Percentiles rank a stretch among this genome's conserved stretches.
phyloP scores from a whole-genome alignment of 1,140 invertebrate species.

The Drosophila watanabei region DNA sequence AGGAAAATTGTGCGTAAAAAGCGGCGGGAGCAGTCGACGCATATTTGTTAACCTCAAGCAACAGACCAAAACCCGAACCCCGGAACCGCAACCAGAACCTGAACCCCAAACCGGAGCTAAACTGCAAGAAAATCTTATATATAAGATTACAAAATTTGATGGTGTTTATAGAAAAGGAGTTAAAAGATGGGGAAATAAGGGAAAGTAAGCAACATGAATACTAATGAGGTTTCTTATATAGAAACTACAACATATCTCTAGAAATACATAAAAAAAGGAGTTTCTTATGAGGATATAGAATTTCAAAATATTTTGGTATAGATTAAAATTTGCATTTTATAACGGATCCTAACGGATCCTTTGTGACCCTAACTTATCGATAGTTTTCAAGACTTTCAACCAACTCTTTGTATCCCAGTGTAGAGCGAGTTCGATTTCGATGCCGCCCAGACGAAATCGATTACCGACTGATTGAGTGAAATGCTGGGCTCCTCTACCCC shows the following conservation, averaged over 20 bases:
- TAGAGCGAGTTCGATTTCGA: constrained; percentile 41
- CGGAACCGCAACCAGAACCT: constrained; percentile 32
- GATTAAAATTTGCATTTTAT: too few species aligned
- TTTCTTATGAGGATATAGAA: not conserved
- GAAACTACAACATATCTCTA: not conserved
- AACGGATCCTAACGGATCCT: not conserved
- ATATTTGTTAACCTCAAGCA: constrained; percentile 81
- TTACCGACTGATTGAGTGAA: constrained; percentile 78
- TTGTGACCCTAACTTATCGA: not conserved
- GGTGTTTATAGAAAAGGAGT: not conserved
- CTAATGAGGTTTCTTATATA: not conserved
- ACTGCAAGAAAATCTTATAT: constrained; percentile 3
- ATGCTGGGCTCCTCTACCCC: constrained; percentile 16
- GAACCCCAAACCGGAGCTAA: constrained; percentile 21
- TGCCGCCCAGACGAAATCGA: constrained; percentile 74
- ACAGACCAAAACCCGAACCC: constrained; percentile 48
- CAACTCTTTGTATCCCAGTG: constrained; percentile 1
- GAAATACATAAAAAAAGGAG: not conserved
- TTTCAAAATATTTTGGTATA: not conserved
- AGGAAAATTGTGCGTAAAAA: constrained; percentile 83
- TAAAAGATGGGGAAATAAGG: not conserved
- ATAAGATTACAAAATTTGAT: not conserved
- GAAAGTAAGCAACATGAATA: not conserved
- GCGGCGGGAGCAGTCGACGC: constrained; percentile 43
- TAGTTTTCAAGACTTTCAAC: not conserved